Evolutionary conservation across 2,888 invertebrate species (phyloP).

Genomic region (Sepiola atlantica): DNA sequence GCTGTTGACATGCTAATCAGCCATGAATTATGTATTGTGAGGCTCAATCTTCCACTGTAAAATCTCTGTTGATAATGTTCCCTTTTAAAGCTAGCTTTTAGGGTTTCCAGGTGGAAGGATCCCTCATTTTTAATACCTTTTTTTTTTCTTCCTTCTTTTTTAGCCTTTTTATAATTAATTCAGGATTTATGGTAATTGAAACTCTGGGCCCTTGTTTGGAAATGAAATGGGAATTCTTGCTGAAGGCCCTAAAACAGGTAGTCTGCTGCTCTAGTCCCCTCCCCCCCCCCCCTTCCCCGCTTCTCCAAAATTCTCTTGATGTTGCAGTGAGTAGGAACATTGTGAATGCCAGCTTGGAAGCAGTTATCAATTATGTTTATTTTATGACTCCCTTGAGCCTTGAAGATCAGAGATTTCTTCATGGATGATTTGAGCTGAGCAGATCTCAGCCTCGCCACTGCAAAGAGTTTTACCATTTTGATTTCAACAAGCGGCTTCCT

Average conservation of each 20-base stretch:
- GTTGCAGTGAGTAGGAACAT: neutral
- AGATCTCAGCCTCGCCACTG: neutral
- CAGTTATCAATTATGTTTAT: neutral
- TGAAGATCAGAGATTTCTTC: neutral
- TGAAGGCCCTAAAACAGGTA: neutral
- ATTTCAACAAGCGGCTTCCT: neutral
- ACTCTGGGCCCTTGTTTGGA: neutral
- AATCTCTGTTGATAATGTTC: neutral
- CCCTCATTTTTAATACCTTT: neutral
- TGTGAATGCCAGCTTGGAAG: neutral
- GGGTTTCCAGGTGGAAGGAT: neutral
- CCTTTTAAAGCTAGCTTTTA: slow-evolving; percentile 6
- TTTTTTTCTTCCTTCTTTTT: neutral
- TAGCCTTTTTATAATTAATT: neutral
- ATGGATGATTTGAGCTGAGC: slow-evolving; percentile 20
- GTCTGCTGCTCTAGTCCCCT: neutral
- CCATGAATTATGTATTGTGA: neutral
- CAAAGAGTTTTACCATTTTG: neutral
- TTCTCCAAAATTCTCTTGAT: neutral
- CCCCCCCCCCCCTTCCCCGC: too few species aligned
- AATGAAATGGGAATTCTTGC: neutral
- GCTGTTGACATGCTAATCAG: neutral
- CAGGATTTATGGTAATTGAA: slow-evolving; percentile 20
- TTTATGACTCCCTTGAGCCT: neutral
- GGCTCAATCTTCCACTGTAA: neutral